Evolutionary conservation across 2,113 vertebrate genomes (phyloP), one percentile per base, ranked within the genome.

Genomic region (Oncorhynchus mykiss): DNA sequence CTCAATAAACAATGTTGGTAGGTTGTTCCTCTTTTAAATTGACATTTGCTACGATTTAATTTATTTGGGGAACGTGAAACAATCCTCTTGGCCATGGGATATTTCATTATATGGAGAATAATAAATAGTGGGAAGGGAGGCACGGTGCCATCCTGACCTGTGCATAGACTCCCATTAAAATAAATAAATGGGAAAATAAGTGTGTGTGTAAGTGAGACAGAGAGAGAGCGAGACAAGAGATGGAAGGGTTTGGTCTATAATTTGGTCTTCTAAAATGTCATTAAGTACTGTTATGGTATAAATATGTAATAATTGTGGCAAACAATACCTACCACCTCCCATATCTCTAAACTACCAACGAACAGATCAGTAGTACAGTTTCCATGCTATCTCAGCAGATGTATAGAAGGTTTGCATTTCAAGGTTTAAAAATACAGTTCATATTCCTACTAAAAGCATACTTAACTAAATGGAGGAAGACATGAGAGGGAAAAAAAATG

Each of bases 1-100:
- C 82, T 88, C 76, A 88, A 86, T 87, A 81, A 82, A 77, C 59
- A 57, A 12, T 78, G 25, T 54, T 22, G 76, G 80, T 78, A 84
- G 79, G 70, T 76, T 69, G 29, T 78, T 77, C 74, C 67, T 81
- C 69, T 71, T 80, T 60, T 73, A 82, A 79, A 80, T 78, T 64
- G 64, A 78, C 78, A 73, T 84, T 82, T 80, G 77, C 70, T 73
- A 14, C 70, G 73, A 76, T 76, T 80, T 78, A 54, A 89, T 87
- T 79, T 75, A 79, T 80, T 82, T 69, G 4, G 49, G 68, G 69
- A 71, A 27, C 31, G n/a, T 66, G 72, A 76, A 6, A 22, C 45
- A 71, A 65, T 84, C 48, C 51, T 75, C 25, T 75, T 22, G 22
- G 59, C 49, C 45, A 18, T 54, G 51, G 51, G 68, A 71, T 25